Evolutionary conservation across 2,888 invertebrate genomes (phyloP), one percentile per base, ranked within the genome.

Genomic region (Cheilosia soror): DNA sequence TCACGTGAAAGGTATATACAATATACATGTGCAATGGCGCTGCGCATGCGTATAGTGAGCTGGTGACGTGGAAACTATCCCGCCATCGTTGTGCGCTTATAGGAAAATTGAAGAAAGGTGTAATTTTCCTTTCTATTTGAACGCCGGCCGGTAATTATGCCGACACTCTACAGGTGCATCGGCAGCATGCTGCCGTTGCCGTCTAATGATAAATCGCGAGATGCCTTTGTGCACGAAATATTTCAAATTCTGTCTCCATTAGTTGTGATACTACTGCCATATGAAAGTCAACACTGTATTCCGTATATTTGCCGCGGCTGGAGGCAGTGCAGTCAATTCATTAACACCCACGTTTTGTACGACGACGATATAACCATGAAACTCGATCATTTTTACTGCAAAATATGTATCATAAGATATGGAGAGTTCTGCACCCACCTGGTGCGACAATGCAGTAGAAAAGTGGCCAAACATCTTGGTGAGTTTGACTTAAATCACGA

Each of bases 101-200:
- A 75, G 58, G 65, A 79, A 65, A 76, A 51, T 49, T 66, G 55
- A 55, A 77, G 66, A 82, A 81, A 78, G 78, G 69, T 69, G 62
- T 66, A 66, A 80, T 84, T 84, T 84, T 77, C 84, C 84, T 84
- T 84, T 84, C 84, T 84, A 84, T 84, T 71, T 53, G 71, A 76
- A 75, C 75, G 68, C 47, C 62, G 27, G 65, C 42, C 63, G 37
- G 79, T 79, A 84, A 84, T 63, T 79, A 72, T 51, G 20, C 27
- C 44, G 44, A 33, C 40, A n/a, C 55, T 63, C 20, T 58, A 13
- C 13, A 2, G 20, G 42, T 66, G 51, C 49, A 40, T 66, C 55
- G 60, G 60, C n/a, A 31, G n/a, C n/a, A n/a, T n/a, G n/a, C n/a
- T n/a, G n/a, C n/a, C 33, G 33, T 44, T 44, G 53, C 31, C 37